Evolutionary conservation across 2,888 invertebrate genomes (phyloP), one percentile per base, ranked within the genome.

Genomic region (Chloromyia formosa): DNA sequence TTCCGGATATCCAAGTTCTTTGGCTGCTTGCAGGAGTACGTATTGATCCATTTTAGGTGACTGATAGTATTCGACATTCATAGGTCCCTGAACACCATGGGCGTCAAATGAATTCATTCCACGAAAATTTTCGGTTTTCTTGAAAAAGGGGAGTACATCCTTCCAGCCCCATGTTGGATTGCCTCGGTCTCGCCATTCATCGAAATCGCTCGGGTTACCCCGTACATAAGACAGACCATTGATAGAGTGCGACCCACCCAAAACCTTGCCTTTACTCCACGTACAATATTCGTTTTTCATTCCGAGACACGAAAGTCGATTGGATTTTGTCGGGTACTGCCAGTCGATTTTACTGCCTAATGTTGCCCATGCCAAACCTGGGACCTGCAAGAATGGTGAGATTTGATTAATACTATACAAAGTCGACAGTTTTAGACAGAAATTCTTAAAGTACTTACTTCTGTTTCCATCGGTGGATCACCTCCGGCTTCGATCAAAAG

Each of bases 141-240:
- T 90, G 82, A 94, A 95, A 82, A 93, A 94, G 0, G 91, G 88
- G 10, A 93, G 82, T 0, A 93, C 88, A 53, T 89, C 88, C 0
- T 89, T 85, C 81, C 90, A 93, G 18, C 90, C 87, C 95, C 95
- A 95, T 0, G 91, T 93, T 14, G 78, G 75, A 76, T 86, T 90
- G 0, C 94, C 95, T 80, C 90, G 82, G 3, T 81, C 82, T 60
- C 88, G 91, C 95, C 95, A 95, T 27, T 86, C 83, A 80, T 95
- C 93, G 82, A 94, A 95, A 81, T 95, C 94, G 9, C 85, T 87
- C 78, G 87, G 88, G 81, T 94, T 93, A 0, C 94, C 94, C 78
- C 94, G 86, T 0, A 94, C 88, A 80, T 94, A 95, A 18, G 93
- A 86, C 94, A 95, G 94, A 40, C 93, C 94, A 82, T 95, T 95